Conservation (phyloP, 2,797 vertebrate species). For the Chanos chanos region DNA sequence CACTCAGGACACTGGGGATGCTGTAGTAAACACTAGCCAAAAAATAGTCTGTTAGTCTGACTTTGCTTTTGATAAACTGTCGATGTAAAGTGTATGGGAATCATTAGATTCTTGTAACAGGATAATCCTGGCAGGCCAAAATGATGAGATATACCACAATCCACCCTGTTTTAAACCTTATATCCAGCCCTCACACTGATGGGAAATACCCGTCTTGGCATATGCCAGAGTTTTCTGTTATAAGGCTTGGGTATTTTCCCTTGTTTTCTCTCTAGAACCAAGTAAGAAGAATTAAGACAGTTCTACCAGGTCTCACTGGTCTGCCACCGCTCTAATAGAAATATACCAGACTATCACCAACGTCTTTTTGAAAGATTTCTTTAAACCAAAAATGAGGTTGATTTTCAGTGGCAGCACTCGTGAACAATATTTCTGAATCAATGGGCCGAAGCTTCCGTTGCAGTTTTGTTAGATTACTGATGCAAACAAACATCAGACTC, state of each 20-base stretch:
- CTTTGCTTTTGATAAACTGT: constrained; percentile 32
- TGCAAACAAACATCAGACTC: constrained; percentile 1
- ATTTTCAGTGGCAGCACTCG: background rate
- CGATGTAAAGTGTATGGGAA: constrained; percentile 16
- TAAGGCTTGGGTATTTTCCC: constrained; percentile 44
- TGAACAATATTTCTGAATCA: background rate
- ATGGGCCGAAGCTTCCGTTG: background rate
- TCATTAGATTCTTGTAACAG: constrained; percentile 43
- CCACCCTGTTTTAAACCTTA: constrained; percentile 41
- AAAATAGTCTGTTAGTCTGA: constrained; percentile 43
- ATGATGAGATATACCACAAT: constrained; percentile 41
- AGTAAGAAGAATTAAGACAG: no score
- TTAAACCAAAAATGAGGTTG: background rate
- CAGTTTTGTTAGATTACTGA: background rate
- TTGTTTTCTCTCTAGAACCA: constrained; percentile 20
- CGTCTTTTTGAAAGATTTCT: no score
- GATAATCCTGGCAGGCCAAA: constrained; percentile 28
- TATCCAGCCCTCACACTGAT: constrained; percentile 47
- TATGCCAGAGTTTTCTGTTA: constrained; percentile 53
- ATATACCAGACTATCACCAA: no score
- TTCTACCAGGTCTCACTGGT: no score
- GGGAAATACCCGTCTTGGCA: constrained; percentile 60
- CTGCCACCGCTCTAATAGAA: no score
- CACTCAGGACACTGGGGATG: background rate
- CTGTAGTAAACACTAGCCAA: constrained; percentile 30